These are phyloP conservation scores for Aurelia sp. DNA, from an alignment of 30 jellyfish, hydroid and myxozoan genomes.

Conservation along the genomic window DNA sequence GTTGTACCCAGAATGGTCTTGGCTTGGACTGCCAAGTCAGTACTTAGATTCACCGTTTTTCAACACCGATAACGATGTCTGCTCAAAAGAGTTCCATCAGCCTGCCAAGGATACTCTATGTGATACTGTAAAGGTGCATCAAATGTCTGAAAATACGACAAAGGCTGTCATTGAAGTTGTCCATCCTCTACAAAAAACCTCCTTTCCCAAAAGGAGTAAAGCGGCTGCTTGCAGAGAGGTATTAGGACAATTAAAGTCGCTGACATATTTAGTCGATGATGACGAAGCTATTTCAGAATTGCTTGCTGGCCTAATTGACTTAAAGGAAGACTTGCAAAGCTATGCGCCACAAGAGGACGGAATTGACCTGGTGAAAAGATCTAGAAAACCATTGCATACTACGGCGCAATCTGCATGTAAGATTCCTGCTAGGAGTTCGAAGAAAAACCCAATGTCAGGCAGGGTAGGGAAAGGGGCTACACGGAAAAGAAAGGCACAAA, in stretches of 20 bases:
- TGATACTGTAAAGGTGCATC: background rate
- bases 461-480: slow-evolving; percentile 22
- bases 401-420: slow-evolving; percentile 17
- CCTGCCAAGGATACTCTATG: background rate
- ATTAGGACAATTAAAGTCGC: background rate
- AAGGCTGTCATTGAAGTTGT: background rate
- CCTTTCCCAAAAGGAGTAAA: slow-evolving; percentile 5
- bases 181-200: slow-evolving; percentile 4
- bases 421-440: slow-evolving; percentile 12
- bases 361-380: background rate
- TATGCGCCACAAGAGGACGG: slow-evolving; percentile 24
- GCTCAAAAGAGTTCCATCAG: background rate
- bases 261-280: slow-evolving; percentile 1
- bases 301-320: slow-evolving; percentile 25
- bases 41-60: background rate
- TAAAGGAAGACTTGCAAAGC: slow-evolving; percentile 13
- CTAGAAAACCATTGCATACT: slow-evolving; percentile 5
- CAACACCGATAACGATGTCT: background rate
- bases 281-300: slow-evolving; percentile 9
- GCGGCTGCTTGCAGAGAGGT: slow-evolving; percentile 17
- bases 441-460: slow-evolving; percentile 11
- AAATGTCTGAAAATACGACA: background rate
- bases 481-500: slow-evolving; percentile 13
- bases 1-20: background rate
- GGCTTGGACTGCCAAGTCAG: background rate